Evolutionary conservation across 2,113 vertebrate species (phyloP).

Genomic region (Semicossyphus pulcher): DNA sequence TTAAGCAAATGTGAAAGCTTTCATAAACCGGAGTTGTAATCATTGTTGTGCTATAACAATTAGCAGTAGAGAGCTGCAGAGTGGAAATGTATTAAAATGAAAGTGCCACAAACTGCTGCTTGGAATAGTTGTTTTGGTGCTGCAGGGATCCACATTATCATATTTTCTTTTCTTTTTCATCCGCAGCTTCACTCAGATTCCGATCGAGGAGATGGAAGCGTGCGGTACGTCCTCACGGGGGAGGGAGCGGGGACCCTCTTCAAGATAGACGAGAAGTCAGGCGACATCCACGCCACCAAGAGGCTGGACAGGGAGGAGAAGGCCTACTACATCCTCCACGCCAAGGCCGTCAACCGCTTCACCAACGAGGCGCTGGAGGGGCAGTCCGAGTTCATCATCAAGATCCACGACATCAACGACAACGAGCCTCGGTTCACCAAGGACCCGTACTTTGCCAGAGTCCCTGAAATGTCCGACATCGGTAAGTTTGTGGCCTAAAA

Average conservation of each 20-base stretch:
- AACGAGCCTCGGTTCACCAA: slow-evolving; percentile 95
- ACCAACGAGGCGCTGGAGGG: slow-evolving; percentile 94
- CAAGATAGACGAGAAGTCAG: slow-evolving; percentile 96
- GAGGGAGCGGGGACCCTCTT: slow-evolving; percentile 96
- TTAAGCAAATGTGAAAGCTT: slow-evolving; percentile 62
- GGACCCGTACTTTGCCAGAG: slow-evolving; percentile 89
- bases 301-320: slow-evolving; percentile 96
- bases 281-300: slow-evolving; percentile 96
- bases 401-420: slow-evolving; percentile 98
- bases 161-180: slow-evolving; percentile 25
- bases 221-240: slow-evolving; percentile 94
- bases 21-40: slow-evolving; percentile 19
- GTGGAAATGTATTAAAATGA: slow-evolving; percentile 57
- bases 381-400: slow-evolving; percentile 96
- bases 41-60: slow-evolving; percentile 36
- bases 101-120: slow-evolving; percentile 32
- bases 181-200: slow-evolving; percentile 95
- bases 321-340: slow-evolving; percentile 91
- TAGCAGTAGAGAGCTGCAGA: slow-evolving; percentile 48
- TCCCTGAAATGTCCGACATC: slow-evolving; percentile 95
- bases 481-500: slow-evolving; percentile 86
- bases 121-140: slow-evolving; percentile 15
- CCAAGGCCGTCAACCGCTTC: slow-evolving; percentile 91
- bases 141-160: not conserved
- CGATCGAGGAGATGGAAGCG: slow-evolving; percentile 92